Percentiles rank a stretch among this genome's conserved stretches.
phyloP scores from a whole-genome alignment of 2,888 invertebrate genomes.

The Drosophila histrio region DNA sequence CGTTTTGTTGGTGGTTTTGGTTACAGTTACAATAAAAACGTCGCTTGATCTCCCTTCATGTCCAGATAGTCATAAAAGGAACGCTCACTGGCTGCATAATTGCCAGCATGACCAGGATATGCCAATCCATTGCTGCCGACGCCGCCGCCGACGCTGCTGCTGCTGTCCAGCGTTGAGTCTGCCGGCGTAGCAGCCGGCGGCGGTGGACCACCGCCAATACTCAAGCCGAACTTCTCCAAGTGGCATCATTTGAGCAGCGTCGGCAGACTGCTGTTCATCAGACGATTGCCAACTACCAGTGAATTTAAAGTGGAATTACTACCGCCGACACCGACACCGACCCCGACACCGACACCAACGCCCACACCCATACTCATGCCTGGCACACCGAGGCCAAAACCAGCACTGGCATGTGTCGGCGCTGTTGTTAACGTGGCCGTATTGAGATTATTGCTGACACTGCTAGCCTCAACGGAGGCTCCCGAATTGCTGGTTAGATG shows the following conservation, averaged over 20 bases:
- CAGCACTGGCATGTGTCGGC: conserved; percentile 70
- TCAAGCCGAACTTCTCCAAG: conserved; percentile 78
- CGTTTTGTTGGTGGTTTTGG: conserved; percentile 67
- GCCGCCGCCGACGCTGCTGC: conserved; percentile 25
- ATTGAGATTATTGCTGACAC: conserved; percentile 71
- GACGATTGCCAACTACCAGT: conserved; percentile 80
- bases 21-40: conserved; percentile 74
- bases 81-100: conserved; percentile 56
- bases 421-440: conserved; percentile 72
- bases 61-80: conserved; percentile 70
- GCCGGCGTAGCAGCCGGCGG: conserved; percentile 65
- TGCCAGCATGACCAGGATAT: conserved; percentile 42
- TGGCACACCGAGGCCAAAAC: conserved; percentile 73
- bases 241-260: conserved; percentile 82
- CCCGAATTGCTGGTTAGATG: conserved; percentile 55
- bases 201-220: conserved; percentile 67
- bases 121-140: conserved; percentile 13
- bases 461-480: conserved; percentile 44
- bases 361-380: conserved; percentile 73
- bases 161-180: conserved; percentile 46
- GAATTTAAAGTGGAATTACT: conserved; percentile 79
- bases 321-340: conserved; percentile 76
- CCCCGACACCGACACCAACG: conserved; percentile 69
- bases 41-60: conserved; percentile 67
- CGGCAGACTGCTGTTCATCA: conserved; percentile 81